Percentiles rank a stretch among this genome's conserved stretches.
These are phyloP conservation scores for Cephalopterus ornatus DNA, from an alignment of 2,113 vertebrate species.

Conservation along the genomic window DNA sequence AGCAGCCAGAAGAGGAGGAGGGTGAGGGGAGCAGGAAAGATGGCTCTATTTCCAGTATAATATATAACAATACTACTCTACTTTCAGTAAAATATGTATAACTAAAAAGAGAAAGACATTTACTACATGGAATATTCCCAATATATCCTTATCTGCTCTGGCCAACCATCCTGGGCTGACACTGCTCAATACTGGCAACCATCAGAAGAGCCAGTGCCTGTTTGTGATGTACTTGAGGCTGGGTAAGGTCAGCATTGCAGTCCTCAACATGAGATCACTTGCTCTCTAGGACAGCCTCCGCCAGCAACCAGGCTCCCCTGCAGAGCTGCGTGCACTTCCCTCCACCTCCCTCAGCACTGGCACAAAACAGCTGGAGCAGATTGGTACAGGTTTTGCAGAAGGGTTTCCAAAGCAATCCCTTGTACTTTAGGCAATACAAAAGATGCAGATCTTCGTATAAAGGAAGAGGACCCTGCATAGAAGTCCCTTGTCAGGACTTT, in stretches of 20 bases:
- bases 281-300: neutral
- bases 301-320: neutral
- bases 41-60: neutral
- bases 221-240: neutral
- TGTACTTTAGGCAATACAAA: neutral
- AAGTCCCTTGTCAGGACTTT: neutral
- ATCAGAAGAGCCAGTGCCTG: neutral
- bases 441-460: neutral
- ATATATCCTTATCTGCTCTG: neutral
- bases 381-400: neutral
- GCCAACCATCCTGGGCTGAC: neutral
- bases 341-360: neutral
- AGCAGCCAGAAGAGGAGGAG: neutral
- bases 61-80: neutral
- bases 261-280: fast-evolving
- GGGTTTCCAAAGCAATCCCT: neutral
- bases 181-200: neutral
- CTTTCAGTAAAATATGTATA: neutral
- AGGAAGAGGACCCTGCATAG: neutral
- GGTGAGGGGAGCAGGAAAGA: neutral
- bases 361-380: neutral
- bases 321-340: neutral
- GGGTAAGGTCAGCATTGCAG: neutral
- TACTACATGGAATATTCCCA: neutral
- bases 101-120: neutral